These are phyloP conservation scores for mouse (Mus musculus) DNA, from an alignment of 2,113 vertebrate genomes.

Conservation along the genomic window DNA sequence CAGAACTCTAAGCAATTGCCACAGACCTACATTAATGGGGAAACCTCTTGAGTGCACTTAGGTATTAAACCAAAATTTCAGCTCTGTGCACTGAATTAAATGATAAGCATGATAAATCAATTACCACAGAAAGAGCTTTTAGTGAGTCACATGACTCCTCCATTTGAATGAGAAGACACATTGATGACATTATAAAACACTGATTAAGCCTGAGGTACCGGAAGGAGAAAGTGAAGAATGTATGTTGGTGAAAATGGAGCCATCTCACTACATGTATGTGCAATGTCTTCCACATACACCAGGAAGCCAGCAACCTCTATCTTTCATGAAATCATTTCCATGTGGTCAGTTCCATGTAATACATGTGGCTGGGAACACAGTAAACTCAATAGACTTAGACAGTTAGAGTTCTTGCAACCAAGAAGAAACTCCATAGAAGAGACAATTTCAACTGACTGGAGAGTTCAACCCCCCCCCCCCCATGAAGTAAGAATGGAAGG, in stretches of 20 bases:
- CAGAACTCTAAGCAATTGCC: conserved; percentile 43
- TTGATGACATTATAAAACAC: conserved; percentile 26
- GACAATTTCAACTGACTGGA: neutral
- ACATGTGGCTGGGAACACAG: neutral
- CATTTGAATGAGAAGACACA: conserved; percentile 61
- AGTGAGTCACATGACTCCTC: conserved; percentile 20
- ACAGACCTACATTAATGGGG: conserved; percentile 44
- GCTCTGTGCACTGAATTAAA: conserved; percentile 68
- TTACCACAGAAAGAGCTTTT: conserved; percentile 71
- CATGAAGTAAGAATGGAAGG: neutral
- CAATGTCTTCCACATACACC: neutral
- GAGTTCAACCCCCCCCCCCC: neutral
- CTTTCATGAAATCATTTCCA: neutral
- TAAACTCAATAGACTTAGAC: neutral
- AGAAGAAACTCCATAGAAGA: neutral
- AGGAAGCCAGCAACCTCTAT: neutral
- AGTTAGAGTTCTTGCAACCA: neutral
- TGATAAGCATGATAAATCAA: conserved; percentile 66
- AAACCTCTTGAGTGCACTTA: conserved; percentile 65
- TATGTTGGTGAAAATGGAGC: neutral
- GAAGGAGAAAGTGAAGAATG: neutral
- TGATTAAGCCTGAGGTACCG: neutral
- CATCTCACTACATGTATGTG: neutral
- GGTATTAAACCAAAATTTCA: conserved; percentile 73
- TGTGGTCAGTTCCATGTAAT: neutral